These are phyloP conservation scores for Tringa solitaria DNA, from an alignment of 2,113 vertebrate genomes.

Conservation along the genomic window DNA sequence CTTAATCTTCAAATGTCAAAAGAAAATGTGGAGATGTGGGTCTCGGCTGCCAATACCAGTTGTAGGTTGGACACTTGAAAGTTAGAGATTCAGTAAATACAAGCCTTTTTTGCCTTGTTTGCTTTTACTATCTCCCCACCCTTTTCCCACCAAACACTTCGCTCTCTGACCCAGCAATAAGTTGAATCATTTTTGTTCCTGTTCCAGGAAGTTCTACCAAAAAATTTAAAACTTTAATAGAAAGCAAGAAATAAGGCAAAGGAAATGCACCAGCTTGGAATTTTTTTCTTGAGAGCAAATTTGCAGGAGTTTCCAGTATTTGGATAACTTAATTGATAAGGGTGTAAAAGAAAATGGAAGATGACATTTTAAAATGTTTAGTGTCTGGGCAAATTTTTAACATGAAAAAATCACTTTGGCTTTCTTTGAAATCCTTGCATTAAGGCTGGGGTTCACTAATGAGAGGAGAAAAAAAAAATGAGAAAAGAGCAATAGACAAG, in stretches of 20 bases:
- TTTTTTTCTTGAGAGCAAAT: not conserved
- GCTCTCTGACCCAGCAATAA: not conserved
- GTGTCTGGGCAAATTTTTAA: not conserved
- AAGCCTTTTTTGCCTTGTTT: not conserved
- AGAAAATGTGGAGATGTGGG: not conserved
- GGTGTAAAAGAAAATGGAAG: not conserved
- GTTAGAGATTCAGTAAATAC: not conserved
- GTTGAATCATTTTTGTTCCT: not conserved
- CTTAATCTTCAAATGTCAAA: slow-evolving; percentile 42
- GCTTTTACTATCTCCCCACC: not conserved
- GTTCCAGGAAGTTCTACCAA: not conserved
- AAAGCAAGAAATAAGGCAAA: not conserved
- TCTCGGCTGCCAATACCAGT: not conserved
- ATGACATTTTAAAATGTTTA: not conserved
- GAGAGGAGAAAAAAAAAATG: not conserved
- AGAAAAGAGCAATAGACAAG: not conserved
- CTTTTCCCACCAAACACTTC: not conserved
- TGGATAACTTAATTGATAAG: not conserved
- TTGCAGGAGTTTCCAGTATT: not conserved
- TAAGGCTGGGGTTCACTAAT: not conserved
- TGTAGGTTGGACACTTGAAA: not conserved
- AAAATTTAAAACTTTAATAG: not conserved
- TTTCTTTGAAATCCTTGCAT: not conserved
- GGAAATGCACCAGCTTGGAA: not conserved
- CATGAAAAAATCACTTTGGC: not conserved